phyloP scores from a whole-genome alignment of 92 coral and sea anemone species.

The Heliopora coerulea region DNA sequence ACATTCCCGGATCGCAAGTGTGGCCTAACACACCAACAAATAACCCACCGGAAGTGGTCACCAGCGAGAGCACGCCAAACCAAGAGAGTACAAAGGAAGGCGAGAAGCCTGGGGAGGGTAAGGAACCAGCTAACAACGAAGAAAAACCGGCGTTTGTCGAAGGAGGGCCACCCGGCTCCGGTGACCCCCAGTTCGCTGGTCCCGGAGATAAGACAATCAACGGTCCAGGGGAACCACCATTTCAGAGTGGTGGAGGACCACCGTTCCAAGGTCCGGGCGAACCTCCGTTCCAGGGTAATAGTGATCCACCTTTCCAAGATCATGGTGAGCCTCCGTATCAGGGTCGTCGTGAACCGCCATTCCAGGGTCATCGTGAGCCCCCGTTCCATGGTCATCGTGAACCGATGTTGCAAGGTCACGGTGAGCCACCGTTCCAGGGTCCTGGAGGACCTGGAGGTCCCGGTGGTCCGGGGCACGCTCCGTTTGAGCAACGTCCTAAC shows the following conservation, averaged over 20 bases:
- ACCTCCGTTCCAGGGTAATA: slow-evolving; percentile 35
- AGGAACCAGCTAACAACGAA: background rate
- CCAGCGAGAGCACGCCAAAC: background rate
- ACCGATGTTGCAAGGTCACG: slow-evolving; percentile 19
- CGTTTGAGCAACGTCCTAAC: background rate
- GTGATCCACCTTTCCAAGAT: slow-evolving; percentile 41
- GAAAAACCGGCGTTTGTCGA: background rate
- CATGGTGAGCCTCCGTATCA: slow-evolving; percentile 19
- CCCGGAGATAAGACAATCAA: too few relatives aligned
- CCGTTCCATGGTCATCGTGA: slow-evolving; percentile 7
- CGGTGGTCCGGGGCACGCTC: slow-evolving; percentile 52
- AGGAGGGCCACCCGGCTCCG: background rate
- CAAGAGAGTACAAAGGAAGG: background rate
- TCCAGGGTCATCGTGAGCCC: slow-evolving; percentile 38
- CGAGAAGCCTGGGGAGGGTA: background rate
- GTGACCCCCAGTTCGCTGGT: background rate
- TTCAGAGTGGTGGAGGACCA: background rate
- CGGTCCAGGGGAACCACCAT: background rate
- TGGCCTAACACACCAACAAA: background rate
- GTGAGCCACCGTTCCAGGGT: slow-evolving; percentile 39
- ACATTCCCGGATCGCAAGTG: background rate
- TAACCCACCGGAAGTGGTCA: background rate
- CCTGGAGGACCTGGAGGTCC: slow-evolving; percentile 78
- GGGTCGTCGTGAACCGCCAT: slow-evolving; percentile 47
- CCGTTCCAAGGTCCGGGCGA: slow-evolving; percentile 57